Base-by-base conservation (phyloP, 1,140 invertebrate genomes). In the Drosophila lini region DNA sequence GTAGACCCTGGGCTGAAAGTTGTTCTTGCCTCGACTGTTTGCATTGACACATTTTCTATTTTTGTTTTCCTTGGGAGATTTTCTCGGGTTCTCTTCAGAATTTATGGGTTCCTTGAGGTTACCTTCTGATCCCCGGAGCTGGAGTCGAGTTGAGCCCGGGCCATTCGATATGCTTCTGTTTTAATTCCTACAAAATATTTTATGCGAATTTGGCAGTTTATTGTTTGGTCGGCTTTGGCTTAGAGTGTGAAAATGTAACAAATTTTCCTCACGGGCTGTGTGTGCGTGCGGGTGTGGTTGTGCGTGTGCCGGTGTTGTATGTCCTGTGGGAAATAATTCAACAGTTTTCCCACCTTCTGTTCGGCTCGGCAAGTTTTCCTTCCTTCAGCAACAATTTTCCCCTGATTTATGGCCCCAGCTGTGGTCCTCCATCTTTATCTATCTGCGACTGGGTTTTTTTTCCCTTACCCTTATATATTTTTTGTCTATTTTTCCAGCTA, bases 151-250 rank as follows among this genome's bases (percentile, higher is more conserved):
- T 19, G 47, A 31, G 47, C 47, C 42, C 2, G 19, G 34, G 2
- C 34, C 65, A 88, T 86, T 86, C 55, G 83, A 71, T 62, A 68
- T 80, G 83, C 83, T 86, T 77, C 83, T 88, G 83, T 86, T 88
- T 70, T 74, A 88, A 86, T 78, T 81, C 78, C 58, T 28, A 56
- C 55, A 60, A 75, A 70, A 64, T 80, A 73, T 81, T 77, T 81
- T 58, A 81, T 81, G 79, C 67, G 79, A 81, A 81, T 81, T 67
- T 69, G 48, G 36, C 60, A 63, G 71, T 78, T 71, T 63, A 62
- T 81, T 81, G 79, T 78, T 74, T 28, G 25, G 11, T 56, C 77
- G 63, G 56, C 68, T 74, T 67, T 67, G 76, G 71, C 40, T 58
- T 63, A 60, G 64, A 69, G 76, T 83, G 80, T 86, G 78, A 81